Base-by-base conservation (phyloP, 2,888 invertebrate species). In the Rotaria sp. region DNA sequence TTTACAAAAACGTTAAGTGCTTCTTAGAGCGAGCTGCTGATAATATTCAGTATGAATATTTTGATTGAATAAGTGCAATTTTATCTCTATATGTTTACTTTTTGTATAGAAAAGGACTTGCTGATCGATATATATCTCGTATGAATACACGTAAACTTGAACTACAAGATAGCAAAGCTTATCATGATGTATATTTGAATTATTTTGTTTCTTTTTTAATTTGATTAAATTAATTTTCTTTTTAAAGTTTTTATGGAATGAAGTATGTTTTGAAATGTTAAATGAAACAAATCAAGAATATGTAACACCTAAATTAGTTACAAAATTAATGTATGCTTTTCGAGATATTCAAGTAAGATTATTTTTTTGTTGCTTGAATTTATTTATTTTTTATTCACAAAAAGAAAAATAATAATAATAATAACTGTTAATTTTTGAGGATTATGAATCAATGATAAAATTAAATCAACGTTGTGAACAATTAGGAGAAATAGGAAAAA, bases 401-500 rank as follows among this genome's bases (percentile, higher is more conserved):
- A n/a, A n/a, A n/a, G n/a, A n/a, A n/a, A n/a, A n/a, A n/a, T n/a
- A n/a, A n/a, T n/a, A n/a, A n/a, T n/a, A n/a, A n/a, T n/a, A n/a
- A n/a, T n/a, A n/a, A n/a, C n/a, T n/a, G n/a, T 52, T 30, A 26
- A 84, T 11, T 38, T 80, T 45, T 26, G 88, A 94, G 93, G 96
- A 96, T 90, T 97, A 97, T 90, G 96, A 98, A 91, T 95, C 96
- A 0, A 99, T 99, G 94, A 97, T 99, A 38, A 95, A 95, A 89
- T 93, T 99, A 80, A 96, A 98, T 0, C 96, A 96, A 90, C 97
- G 97, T 80, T 80, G 80, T 26, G 45, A 80, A 80, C 80, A 80
- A 80, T n/a, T 50, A 41, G 30, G 24, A 55, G 84, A 38, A 55
- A 85, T 84, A n/a, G 45, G 7, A 15, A 57, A 90, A 95, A 95